Evolutionary conservation across 2,113 vertebrate species (phyloP), one percentile per base, ranked within the genome.

Genomic region (Catagonus wagneri): DNA sequence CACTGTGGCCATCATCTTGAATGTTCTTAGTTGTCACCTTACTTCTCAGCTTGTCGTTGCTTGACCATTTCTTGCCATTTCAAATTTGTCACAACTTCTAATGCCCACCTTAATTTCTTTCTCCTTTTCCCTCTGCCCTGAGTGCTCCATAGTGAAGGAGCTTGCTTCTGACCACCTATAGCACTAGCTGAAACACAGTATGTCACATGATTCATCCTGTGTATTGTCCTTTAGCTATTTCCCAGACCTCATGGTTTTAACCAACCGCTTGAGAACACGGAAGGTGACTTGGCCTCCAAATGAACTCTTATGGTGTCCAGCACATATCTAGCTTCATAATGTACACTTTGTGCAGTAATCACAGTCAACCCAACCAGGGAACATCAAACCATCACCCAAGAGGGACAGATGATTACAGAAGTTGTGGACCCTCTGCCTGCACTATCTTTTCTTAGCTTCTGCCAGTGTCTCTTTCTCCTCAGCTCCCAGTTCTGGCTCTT

Each of bases 181-280:
- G 15, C 39, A n/a, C 2, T 2, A 20, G 1, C 39, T 13, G 22
- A 83, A 54, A 54, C 3, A 9, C 3, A 20, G 0, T 0, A 3
- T 25, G 1, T 27, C 68, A 22, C 4, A 1, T 29, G 58, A 11
- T 10, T 58, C 16, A 15, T 34, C 25, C 7, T 63, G 54, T 75
- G 23, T 19, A 1, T 27, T 50, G 5, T 44, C 20, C 58, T 66
- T 75, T 29, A 17, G 66, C 23, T 79, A 1, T 17, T 29, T n/a
- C 85, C 92, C 11, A 72, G 4, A 7, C 11, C 27, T 32, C 8
- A 13, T 60, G 16, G 61, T 61, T 81, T 14, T 81, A 74, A 78
- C 1, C 29, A 56, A 58, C 50, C 72, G 16, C 12, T n/a, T 27
- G 71, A 88, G 56, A 63, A 20, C 7, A 19, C 3, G 39, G 86